Evolutionary conservation across 2,888 invertebrate species (phyloP).

Genomic region (Drosophila algonquin): DNA sequence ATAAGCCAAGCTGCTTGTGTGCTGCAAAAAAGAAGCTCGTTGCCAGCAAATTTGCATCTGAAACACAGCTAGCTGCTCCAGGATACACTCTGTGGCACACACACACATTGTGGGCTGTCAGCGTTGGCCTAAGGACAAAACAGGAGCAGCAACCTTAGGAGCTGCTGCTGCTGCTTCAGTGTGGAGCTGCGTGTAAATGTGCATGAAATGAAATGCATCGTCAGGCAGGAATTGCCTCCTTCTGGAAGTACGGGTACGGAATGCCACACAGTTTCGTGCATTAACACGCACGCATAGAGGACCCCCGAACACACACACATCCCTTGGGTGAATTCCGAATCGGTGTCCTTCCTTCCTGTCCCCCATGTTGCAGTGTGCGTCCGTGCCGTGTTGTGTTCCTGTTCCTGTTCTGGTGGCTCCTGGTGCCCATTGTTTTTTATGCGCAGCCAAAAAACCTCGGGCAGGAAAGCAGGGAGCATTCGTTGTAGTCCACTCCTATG

Average conservation of each 20-base stretch:
- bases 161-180: not conserved
- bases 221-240: slow-evolving; percentile 18
- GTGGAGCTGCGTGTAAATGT: slow-evolving; percentile 48
- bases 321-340: slow-evolving; percentile 64
- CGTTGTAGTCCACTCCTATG: not conserved
- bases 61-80: slow-evolving; percentile 33
- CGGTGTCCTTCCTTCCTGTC: slow-evolving; percentile 34
- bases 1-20: slow-evolving; percentile 62
- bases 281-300: slow-evolving; percentile 72
- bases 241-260: slow-evolving; percentile 51
- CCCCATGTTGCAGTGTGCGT: slow-evolving; percentile 24
- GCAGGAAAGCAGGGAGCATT: not conserved
- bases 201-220: slow-evolving; percentile 60
- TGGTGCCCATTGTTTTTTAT: slow-evolving; percentile 37
- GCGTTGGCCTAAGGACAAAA: slow-evolving; percentile 62
- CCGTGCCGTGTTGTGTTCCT: slow-evolving; percentile 19
- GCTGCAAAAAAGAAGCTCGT: slow-evolving; percentile 39
- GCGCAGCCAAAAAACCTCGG: not conserved
- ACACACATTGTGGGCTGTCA: slow-evolving; percentile 52
- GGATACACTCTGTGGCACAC: slow-evolving; percentile 11
- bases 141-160: slow-evolving; percentile 33
- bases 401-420: slow-evolving; percentile 28
- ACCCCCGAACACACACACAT: slow-evolving; percentile 15
- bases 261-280: slow-evolving; percentile 66
- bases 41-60: slow-evolving; percentile 67